Base-by-base conservation (phyloP, 2,888 invertebrate genomes). In the Empis livida region DNA sequence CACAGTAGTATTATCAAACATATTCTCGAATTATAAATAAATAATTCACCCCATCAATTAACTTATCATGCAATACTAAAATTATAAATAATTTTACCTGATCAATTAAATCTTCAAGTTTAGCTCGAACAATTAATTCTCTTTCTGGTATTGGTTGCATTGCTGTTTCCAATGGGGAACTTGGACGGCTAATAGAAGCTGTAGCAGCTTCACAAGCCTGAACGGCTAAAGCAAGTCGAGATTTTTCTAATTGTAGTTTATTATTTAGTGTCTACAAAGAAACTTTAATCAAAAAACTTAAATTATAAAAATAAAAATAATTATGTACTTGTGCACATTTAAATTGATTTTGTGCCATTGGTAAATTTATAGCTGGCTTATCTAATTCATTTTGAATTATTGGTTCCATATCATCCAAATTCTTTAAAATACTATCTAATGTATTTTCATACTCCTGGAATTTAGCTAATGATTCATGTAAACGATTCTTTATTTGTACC, bases 401-500 rank as follows among this genome's bases (percentile, higher is more conserved):
- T 0, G 84, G 82, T 57, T 91, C 90, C 58, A 84, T 85, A 39
- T 77, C 75, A 56, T 88, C 86, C 59, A 93, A 71, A 63, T 89
- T 90, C 42, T 74, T 75, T 75, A 86, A 77, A 45, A 93, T 91
- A 56, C 84, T 86, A 59, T 87, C 86, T 49, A 95, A 69, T 0
- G 89, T 89, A 51, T 89, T 85, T 67, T 93, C 93, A 60, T 95
- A 95, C 61, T 92, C 90, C 63, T 90, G 84, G 72, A 95, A 96
- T 65, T 93, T 93, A 27, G 84, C 81, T 51, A 93, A 69, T 1
- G 93, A 91, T 61, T 95, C 94, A 31, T 84, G 75, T 31, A 95
- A 72, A 35, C 94, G 80, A 55, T 84, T 84, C 64, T 89, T 87
- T 51, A 95, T 95, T 68, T 95, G 93, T 41, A 88, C 67, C 0